Evolutionary conservation across 2,888 invertebrate species (phyloP).

Genomic region (Drosophila nr. perissopoda): DNA sequence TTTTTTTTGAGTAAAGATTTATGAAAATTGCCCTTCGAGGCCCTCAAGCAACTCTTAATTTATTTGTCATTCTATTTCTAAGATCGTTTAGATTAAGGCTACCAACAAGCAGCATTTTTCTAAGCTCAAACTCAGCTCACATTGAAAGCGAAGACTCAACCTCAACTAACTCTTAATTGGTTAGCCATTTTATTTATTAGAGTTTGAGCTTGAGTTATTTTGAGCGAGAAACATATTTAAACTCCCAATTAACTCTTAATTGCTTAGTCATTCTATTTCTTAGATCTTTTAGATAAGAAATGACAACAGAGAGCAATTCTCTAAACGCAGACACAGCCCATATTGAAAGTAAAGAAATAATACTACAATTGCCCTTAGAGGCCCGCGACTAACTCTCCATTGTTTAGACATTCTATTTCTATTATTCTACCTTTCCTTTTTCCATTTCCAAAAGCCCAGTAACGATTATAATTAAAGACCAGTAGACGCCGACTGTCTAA

Average conservation of each 20-base stretch:
- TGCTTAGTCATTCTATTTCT: neutral
- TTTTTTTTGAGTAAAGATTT: neutral
- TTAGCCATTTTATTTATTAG: neutral
- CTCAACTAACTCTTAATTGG: neutral
- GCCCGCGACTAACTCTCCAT: conserved; percentile 18
- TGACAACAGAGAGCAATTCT: neutral
- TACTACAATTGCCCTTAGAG: neutral
- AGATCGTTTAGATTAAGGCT: neutral
- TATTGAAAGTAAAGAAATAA: conserved; percentile 2
- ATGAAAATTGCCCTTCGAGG: neutral
- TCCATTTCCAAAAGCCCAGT: conserved; percentile 51
- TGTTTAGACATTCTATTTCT: conserved; percentile 8
- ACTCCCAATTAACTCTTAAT: neutral
- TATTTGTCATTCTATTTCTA: neutral
- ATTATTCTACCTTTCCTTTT: conserved; percentile 35
- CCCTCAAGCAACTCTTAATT: neutral
- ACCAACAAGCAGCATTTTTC: neutral
- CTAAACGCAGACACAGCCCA: neutral
- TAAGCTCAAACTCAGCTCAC: neutral
- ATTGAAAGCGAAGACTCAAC: neutral
- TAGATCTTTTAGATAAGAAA: conserved; percentile 14
- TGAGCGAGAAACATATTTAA: neutral
- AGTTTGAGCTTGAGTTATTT: neutral
- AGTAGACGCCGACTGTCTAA: neutral
- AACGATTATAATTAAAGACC: conserved; percentile 21